phyloP scores from a whole-genome alignment of 2,797 vertebrate genomes.

The Scyliorhinus canicula region DNA sequence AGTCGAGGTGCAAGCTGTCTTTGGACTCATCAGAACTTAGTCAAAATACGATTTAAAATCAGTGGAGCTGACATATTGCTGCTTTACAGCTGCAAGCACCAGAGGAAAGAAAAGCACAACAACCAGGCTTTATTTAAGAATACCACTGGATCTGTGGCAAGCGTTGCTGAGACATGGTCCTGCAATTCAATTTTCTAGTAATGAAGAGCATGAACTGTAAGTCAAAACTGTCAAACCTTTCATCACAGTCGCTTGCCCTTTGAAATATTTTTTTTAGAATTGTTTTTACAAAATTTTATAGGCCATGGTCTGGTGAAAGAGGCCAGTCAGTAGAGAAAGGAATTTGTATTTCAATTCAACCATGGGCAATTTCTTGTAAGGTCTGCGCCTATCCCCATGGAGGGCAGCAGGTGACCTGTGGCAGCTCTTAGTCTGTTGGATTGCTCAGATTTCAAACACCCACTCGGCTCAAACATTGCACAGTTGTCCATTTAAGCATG shows the following conservation, averaged over 20 bases:
- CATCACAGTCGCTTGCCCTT: slow-evolving; percentile 65
- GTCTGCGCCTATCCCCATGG: slow-evolving; percentile 59
- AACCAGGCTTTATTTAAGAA: slow-evolving; percentile 54
- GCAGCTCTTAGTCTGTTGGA: slow-evolving; percentile 69
- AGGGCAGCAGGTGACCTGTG: slow-evolving; percentile 74
- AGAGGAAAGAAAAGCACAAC: slow-evolving; percentile 53
- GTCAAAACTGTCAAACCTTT: slow-evolving; percentile 68
- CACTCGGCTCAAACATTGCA: slow-evolving; percentile 68
- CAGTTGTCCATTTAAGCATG: slow-evolving; percentile 74
- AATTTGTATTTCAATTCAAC: slow-evolving; percentile 70
- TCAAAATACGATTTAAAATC: slow-evolving; percentile 66
- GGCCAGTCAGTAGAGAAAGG: slow-evolving; percentile 62
- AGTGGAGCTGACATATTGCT: slow-evolving; percentile 65
- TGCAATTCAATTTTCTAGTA: slow-evolving; percentile 49
- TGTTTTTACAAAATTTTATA: slow-evolving; percentile 75
- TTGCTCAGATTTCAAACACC: slow-evolving; percentile 80
- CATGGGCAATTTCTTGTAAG: slow-evolving; percentile 64
- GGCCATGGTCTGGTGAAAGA: slow-evolving; percentile 64
- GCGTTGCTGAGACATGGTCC: slow-evolving; percentile 45
- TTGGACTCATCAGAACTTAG: slow-evolving; percentile 79
- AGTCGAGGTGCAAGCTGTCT: slow-evolving; percentile 74
- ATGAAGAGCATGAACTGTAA: slow-evolving; percentile 57
- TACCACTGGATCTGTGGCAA: slow-evolving; percentile 51
- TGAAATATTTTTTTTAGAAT: slow-evolving; percentile 70
- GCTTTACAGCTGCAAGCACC: slow-evolving; percentile 54